Percentiles rank a stretch among this genome's conserved stretches.
Evolutionary conservation across 2,797 vertebrate species (phyloP).

Genomic region (Arrhamphus sclerolepis): DNA sequence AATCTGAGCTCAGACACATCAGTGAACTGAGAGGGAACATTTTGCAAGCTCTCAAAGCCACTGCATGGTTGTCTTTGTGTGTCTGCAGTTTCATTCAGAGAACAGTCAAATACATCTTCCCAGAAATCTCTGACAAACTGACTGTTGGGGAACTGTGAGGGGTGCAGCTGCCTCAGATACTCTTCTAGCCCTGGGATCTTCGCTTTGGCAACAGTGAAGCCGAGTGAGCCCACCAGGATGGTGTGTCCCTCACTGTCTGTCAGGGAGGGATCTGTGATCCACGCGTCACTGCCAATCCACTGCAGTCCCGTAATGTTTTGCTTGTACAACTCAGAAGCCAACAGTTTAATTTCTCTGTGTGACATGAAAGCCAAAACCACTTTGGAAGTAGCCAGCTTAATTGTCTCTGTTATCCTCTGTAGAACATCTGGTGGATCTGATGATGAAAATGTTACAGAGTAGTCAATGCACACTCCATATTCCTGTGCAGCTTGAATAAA

Average conservation of each 20-base stretch:
- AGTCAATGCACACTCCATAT: constrained; percentile 80
- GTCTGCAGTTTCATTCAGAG: constrained; percentile 42
- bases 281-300: constrained; percentile 82
- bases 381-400: constrained; percentile 74
- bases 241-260: constrained; percentile 61
- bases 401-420: constrained; percentile 63
- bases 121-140: constrained; percentile 80
- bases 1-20: constrained; percentile 83
- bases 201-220: constrained; percentile 72
- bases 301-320: constrained; percentile 79
- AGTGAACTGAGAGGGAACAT: constrained; percentile 79
- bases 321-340: constrained; percentile 69
- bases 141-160: constrained; percentile 75
- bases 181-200: constrained; percentile 73
- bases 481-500: constrained; percentile 74
- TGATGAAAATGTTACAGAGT: constrained; percentile 76
- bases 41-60: constrained; percentile 78
- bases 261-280: constrained; percentile 81
- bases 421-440: constrained; percentile 66
- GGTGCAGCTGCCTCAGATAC: constrained; percentile 72
- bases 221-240: constrained; percentile 74
- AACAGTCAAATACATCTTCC: constrained; percentile 77
- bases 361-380: constrained; percentile 81
- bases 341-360: constrained; percentile 78
- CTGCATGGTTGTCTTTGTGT: constrained; percentile 63